Conservation (phyloP, 2,113 vertebrate species). For the Catagonus wagneri region DNA sequence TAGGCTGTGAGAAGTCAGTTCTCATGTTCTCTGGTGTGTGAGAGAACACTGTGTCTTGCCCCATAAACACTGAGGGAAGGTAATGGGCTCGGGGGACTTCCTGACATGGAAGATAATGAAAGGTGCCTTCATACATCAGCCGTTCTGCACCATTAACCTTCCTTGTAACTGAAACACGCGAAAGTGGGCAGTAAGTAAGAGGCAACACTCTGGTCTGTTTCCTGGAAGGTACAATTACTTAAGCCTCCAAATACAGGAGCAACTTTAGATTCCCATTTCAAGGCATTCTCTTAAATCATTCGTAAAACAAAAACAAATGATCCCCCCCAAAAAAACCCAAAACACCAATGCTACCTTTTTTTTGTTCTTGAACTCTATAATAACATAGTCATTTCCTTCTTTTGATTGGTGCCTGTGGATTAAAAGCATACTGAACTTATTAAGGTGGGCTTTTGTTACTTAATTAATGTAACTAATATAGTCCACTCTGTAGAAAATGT, state of each 20-base stretch:
- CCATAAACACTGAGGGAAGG: background rate
- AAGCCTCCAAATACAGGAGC: background rate
- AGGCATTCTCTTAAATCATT: background rate
- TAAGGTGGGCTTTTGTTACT: background rate
- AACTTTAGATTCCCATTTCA: background rate
- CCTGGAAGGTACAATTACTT: background rate
- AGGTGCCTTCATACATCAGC: background rate
- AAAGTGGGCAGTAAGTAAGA: background rate
- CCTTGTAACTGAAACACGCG: background rate
- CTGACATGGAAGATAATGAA: background rate
- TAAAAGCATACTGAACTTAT: background rate
- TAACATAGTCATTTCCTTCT: background rate
- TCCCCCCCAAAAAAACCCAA: background rate
- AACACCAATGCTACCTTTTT: background rate
- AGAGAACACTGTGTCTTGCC: background rate
- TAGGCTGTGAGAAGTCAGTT: background rate
- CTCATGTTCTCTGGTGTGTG: background rate
- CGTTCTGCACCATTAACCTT: slow-evolving; percentile 26
- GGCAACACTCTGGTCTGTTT: background rate
- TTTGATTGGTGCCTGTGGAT: background rate
- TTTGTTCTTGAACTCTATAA: background rate
- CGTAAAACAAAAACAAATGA: background rate
- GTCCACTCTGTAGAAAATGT: background rate
- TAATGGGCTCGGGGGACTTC: background rate
- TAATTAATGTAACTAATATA: background rate